Conservation (phyloP, 2,888 invertebrate genomes). For the Mycalesis mineus region DNA sequence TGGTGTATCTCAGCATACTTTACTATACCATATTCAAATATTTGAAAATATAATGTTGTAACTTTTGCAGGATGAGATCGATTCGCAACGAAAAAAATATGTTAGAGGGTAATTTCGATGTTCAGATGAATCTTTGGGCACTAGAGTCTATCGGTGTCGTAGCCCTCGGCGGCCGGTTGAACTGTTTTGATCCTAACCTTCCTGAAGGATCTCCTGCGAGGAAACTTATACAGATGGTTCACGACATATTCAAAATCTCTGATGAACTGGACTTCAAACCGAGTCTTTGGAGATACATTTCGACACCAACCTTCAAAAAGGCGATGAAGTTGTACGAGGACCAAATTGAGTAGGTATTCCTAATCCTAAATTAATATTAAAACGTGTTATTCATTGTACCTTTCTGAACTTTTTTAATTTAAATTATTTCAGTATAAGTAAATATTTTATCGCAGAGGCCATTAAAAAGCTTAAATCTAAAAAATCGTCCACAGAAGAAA, state of each 20-base stretch:
- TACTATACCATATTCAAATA: too few species aligned
- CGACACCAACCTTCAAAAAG: constrained; percentile 48
- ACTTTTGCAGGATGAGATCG: constrained; percentile 70
- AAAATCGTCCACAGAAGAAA: constrained; percentile 41
- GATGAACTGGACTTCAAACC: constrained; percentile 53
- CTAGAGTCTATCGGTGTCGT: constrained; percentile 73
- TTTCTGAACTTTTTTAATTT: too few species aligned
- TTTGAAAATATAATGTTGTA: too few species aligned
- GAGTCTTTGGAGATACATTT: constrained; percentile 46
- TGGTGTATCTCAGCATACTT: too few species aligned
- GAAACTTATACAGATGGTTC: constrained; percentile 48
- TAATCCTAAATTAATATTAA: too few species aligned
- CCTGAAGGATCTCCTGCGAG: constrained; percentile 46
- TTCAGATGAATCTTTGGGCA: constrained; percentile 80
- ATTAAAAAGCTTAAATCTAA: constrained; percentile 39
- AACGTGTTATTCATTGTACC: too few species aligned
- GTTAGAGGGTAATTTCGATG: constrained; percentile 72
- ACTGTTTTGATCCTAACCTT: constrained; percentile 48
- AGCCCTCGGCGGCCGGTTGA: constrained; percentile 53
- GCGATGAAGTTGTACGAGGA: constrained; percentile 54
- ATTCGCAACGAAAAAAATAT: constrained; percentile 71
- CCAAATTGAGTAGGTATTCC: constrained; percentile 47
- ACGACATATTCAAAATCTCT: constrained; percentile 43
- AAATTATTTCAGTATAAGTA: constrained; percentile 17
- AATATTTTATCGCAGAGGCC: constrained; percentile 20